Base-by-base conservation (phyloP, 2,888 invertebrate species). In the Anorthoa munda region DNA sequence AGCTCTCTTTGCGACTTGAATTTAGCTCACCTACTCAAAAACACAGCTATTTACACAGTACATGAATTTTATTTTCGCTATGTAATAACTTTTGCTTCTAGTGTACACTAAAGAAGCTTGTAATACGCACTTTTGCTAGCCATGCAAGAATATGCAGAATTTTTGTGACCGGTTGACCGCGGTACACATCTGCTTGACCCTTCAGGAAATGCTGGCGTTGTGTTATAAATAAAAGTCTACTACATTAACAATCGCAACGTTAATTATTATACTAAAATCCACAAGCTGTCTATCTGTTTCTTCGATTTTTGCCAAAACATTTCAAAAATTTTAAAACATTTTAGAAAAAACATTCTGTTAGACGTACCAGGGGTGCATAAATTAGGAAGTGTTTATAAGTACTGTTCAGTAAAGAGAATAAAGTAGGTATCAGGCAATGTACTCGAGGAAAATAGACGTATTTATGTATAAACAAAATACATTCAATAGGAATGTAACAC, bases 351-450 rank as follows among this genome's bases (percentile, higher is more conserved):
- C 46, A 77, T 48, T 55, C 50, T 15, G 7, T 17, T 39, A 15
- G 1, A 68, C 46, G 48, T 82, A 82, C 72, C 67, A 72, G 68
- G 53, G 53, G 64, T 4, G 1, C n/a, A 82, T 82, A 82, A 77
- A 82, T 80, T 63, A 46, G 45, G 18, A 39, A 60, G 31, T 82
- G 69, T 82, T 77, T 82, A 77, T n/a, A 74, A n/a, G 48, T 64
- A 64, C 26, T 58, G 18, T 26, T 26, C 15, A 2, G 59, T 39
- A 26, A 15, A 45, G 26, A 26, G 26, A 61, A 75, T 70, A 58
- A 77, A 55, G 13, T n/a, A n/a, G n/a, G n/a, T 61, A 53, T 15
- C 51, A 61, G 58, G 58, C 79, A 64, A 76, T 59, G 72, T 72
- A 51, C 58, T 23, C 3, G 31, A 1, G 18, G 2, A 2, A 39